Evolutionary conservation across 2,113 vertebrate species (phyloP), one percentile per base, ranked within the genome.

Genomic region (Poicephalus meyeri): DNA sequence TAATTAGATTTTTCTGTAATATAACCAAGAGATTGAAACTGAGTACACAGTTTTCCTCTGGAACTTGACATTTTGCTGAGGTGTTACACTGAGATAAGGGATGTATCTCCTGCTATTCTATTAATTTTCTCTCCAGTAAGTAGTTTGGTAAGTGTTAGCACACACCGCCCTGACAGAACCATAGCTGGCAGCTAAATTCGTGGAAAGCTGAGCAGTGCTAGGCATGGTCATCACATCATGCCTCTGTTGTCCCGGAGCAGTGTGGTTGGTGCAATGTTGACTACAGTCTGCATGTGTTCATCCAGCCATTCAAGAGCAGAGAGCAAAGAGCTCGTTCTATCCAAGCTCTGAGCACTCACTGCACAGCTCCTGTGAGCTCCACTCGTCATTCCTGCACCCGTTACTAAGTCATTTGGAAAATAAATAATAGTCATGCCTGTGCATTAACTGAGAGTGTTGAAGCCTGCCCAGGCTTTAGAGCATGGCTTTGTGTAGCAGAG

Each of bases 1-100:
- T 84, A 74, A 79, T 93, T 55, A 50, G 20, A 33, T 93, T 87
- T 81, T 91, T 68, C 56, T 93, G 16, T 81, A 64, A 89, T 53
- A 26, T 42, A 63, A 87, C 71, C 20, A 52, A 21, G 72, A 61
- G 23, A 66, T 80, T 73, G 33, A 79, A 47, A 81, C 16, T 8
- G 60, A 84, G 73, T 9, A 44, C 33, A 28, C 4, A 0, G 0
- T 53, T 94, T 91, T 69, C 52, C 49, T 86, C 33, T 72, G 44
- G 37, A 73, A 83, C n/a, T 47, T 85, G 70, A 35, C 6, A 2
- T 90, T 80, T 69, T 83, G 68, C 49, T 61, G 46, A 65, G 52
- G 21, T 60, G 49, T 91, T 86, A 56, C 8, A 16, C 66, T 61
- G 70, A 60, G 52, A 41, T 79, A 39, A 42, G 42, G 29, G 65